Percentiles rank a stretch among this genome's conserved stretches.
Evolutionary conservation across 2,888 invertebrate genomes (phyloP).

Genomic region (Cephus rjabovi): DNA sequence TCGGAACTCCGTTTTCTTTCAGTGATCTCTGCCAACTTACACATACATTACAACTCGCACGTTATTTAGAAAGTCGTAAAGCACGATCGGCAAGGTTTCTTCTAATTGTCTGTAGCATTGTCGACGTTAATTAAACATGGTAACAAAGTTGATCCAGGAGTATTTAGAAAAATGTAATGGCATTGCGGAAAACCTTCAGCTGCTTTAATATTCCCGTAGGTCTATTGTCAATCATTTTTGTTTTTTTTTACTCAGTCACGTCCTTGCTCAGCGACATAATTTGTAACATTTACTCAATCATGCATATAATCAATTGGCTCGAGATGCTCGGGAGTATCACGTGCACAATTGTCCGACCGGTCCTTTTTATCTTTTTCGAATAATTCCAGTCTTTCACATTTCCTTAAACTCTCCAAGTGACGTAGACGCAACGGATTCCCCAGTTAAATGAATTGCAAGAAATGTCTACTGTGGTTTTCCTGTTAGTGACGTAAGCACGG

Average conservation of each 20-base stretch:
- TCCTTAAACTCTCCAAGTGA: background rate
- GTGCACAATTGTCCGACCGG: background rate
- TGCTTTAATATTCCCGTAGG: constrained; percentile 16
- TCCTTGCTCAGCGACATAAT: background rate
- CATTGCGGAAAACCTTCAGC: constrained; percentile 42
- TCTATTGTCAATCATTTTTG: constrained; percentile 25
- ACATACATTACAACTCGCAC: background rate
- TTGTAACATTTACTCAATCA: constrained; percentile 3
- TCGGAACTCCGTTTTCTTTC: background rate
- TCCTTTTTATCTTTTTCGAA: background rate
- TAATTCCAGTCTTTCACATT: background rate
- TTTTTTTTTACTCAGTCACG: constrained; percentile 16
- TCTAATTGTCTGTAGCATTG: background rate
- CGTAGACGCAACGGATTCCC: background rate
- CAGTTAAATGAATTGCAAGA: background rate
- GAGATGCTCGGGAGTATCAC: background rate
- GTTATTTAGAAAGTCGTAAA: background rate
- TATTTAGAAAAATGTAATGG: constrained; percentile 17
- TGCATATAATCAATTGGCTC: background rate
- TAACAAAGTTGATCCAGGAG: background rate
- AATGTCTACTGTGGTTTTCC: background rate
- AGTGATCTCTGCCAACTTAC: background rate
- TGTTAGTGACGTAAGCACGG: background rate
- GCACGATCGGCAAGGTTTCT: background rate
- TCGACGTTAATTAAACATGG: background rate